These are phyloP conservation scores for Acropora yongei DNA, from an alignment of 64 coral and sea anemone genomes.

Conservation along the genomic window DNA sequence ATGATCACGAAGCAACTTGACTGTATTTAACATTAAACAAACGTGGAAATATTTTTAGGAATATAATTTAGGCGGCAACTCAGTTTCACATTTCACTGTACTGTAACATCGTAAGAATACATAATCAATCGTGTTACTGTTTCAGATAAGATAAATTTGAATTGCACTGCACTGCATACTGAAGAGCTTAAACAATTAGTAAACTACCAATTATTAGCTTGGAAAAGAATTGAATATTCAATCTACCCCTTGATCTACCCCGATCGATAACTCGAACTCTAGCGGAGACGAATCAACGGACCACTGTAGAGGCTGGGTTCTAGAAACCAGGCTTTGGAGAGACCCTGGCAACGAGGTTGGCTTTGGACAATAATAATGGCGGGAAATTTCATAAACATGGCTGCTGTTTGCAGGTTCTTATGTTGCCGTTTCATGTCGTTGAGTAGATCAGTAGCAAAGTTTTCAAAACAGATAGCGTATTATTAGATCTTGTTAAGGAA, in stretches of 20 bases:
- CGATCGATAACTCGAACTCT: too few relatives aligned
- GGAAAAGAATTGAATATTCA: too few relatives aligned
- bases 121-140: too few relatives aligned
- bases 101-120: too few relatives aligned
- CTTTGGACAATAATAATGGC: neutral
- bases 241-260: too few relatives aligned
- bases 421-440: neutral
- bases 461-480: neutral
- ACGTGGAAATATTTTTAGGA: neutral
- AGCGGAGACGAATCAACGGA: too few relatives aligned
- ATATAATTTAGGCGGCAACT: neutral
- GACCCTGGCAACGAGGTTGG: neutral
- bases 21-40: neutral
- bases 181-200: too few relatives aligned
- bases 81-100: too few relatives aligned
- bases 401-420: neutral
- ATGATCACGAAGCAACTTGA: neutral
- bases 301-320: neutral
- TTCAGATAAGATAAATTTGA: too few relatives aligned
- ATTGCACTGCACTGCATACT: too few relatives aligned
- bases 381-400: slow-evolving; percentile 24
- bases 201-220: too few relatives aligned
- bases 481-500: neutral
- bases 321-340: neutral
- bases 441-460: neutral